Conservation (phyloP, 2,113 vertebrate genomes). For the Charadrius vociferus region DNA sequence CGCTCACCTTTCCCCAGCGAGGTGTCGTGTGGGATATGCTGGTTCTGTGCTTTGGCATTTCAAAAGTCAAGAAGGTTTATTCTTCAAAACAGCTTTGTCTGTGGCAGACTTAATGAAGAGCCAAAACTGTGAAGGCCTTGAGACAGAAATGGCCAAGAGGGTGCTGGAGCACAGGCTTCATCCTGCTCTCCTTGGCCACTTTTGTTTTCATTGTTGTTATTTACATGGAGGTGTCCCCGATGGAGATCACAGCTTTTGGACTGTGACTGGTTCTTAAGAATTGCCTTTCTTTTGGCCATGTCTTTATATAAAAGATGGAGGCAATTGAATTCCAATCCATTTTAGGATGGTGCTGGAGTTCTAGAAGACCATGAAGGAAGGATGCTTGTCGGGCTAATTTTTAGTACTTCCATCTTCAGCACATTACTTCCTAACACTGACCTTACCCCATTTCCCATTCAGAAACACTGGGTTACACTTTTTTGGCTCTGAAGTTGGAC, state of each 20-base stretch:
- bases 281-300: background rate
- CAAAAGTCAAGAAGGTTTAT: background rate
- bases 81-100: background rate
- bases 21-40: background rate
- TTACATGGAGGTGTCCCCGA: background rate
- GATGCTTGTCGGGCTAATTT: background rate
- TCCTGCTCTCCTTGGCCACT: background rate
- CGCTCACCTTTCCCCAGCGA: background rate
- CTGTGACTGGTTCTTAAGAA: background rate
- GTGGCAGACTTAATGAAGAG: background rate
- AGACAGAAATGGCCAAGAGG: background rate
- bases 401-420: conserved; percentile 10
- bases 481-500: conserved; percentile 63
- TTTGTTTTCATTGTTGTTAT: background rate
- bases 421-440: conserved; percentile 47
- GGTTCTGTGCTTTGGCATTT: background rate
- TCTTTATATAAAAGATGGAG: background rate
- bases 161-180: background rate
- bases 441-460: conserved; percentile 36
- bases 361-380: conserved; percentile 1
- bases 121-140: background rate
- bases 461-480: conserved; percentile 7
- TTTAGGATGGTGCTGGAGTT: conserved; percentile 10
- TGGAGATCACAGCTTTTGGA: conserved; percentile 13
- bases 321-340: background rate